Base-by-base conservation (phyloP, 2,797 vertebrate species). In the Coregonus ussuriensis region DNA sequence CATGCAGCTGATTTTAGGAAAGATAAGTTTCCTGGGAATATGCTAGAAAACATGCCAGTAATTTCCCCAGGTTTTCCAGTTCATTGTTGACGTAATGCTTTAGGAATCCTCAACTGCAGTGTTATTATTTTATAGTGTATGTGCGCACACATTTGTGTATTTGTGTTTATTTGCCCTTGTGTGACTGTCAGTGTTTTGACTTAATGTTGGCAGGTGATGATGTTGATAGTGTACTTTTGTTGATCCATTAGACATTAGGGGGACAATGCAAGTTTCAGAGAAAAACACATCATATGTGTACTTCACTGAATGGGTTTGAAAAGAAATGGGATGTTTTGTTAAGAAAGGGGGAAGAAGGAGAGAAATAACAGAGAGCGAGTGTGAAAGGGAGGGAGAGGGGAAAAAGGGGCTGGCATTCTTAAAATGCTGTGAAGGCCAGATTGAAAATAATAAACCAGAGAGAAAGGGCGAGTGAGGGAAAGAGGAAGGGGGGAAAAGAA, bases 361-460 rank as follows among this genome's bases (percentile, higher is more conserved):
- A 78, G 84, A 83, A 87, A 85, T 85, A 29, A 68, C 51, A 74
- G 18, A 62, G 41, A 47, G 9, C 9, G 41, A 13, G 67, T 62
- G 75, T 63, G 52, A 74, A 63, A 78, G 76, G 71, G 88, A 88
- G 82, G 15, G 67, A 37, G 41, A 47, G 41, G 41, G 41, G 9
- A 73, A 31, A 74, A 76, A 54, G 71, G 82, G 88, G 87, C 85
- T 85, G 88, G 90, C 88, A 86, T 89, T 91, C 83, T 90, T 83
- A 86, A 89, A 92, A 88, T 86, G 85, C 90, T 81, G 74, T 86
- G 86, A 88, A 92, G 90, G 91, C 91, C 91, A 90, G 90, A 93
- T 93, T 91, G 88, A 86, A 92, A 93, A 92, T 93, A 91, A 92
- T 90, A 91, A 92, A 93, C 90, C 83, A 78, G 62, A 82, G 3